Percentiles rank a stretch among this genome's conserved stretches.
phyloP scores from a whole-genome alignment of 2,797 vertebrate genomes.

The Paedocypris micromegethes region DNA sequence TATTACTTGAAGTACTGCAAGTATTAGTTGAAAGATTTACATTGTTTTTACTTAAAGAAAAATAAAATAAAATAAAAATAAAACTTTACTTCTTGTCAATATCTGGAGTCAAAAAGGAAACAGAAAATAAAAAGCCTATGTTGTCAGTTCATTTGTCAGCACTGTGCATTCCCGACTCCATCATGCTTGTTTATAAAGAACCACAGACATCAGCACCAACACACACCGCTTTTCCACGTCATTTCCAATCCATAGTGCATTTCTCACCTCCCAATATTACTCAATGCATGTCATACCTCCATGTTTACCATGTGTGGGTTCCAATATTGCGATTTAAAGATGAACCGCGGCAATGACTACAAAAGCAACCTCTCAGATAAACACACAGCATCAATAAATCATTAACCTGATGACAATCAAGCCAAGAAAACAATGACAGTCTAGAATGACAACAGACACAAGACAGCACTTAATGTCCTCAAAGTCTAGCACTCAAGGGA shows the following conservation, averaged over 20 bases:
- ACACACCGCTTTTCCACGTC: constrained; percentile 44
- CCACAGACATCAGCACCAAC: constrained; percentile 40
- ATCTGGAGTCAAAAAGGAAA: constrained; percentile 10
- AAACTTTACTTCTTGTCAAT: no score
- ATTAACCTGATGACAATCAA: constrained; percentile 55
- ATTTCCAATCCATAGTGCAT: constrained; percentile 48
- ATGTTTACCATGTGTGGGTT: constrained; percentile 27
- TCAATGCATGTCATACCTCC: no score
- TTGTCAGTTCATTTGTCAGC: constrained; percentile 24
- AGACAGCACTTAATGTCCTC: constrained; percentile 69
- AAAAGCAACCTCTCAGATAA: constrained; percentile 13
- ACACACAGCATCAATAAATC: constrained; percentile 40
- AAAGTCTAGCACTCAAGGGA: constrained; percentile 62
- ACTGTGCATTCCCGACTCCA: constrained; percentile 44
- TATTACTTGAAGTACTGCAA: no score
- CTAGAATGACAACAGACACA: constrained; percentile 72
- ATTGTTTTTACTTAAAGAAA: no score
- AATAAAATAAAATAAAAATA: no score
- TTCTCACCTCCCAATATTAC: constrained; percentile 35
- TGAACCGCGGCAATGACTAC: constrained; percentile 18
- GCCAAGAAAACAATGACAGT: constrained; percentile 52
- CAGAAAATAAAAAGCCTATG: constrained; percentile 18
- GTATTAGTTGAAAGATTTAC: no score
- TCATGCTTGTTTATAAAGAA: constrained; percentile 46
- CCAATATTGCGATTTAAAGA: constrained; percentile 25